A percentile compares a stretch with the other conserved stretches of the same genome.
Conservation (phyloP, 2,888 invertebrate genomes). For the Drosophila colorata region DNA sequence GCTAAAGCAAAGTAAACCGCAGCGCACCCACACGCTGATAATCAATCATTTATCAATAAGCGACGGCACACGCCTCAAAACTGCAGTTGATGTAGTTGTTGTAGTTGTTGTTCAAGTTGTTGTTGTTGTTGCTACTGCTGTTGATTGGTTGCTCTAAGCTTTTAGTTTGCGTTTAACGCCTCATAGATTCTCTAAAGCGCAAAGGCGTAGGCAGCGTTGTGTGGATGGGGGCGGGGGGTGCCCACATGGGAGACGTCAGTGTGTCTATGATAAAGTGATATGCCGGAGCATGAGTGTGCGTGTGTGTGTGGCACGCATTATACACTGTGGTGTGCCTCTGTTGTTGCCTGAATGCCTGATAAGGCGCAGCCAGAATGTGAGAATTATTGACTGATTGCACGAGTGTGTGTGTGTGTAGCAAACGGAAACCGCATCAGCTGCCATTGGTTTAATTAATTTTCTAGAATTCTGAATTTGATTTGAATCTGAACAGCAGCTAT, state of each 20-base stretch:
- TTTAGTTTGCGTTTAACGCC: slow-evolving; percentile 81
- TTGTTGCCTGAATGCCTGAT: slow-evolving; percentile 51
- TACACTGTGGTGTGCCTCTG: slow-evolving; percentile 48
- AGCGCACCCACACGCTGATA: slow-evolving; percentile 72
- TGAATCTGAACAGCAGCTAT: slow-evolving; percentile 59
- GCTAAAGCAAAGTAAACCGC: slow-evolving; percentile 72
- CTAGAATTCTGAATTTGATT: slow-evolving; percentile 67
- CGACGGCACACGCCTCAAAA: slow-evolving; percentile 70
- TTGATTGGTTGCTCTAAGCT: slow-evolving; percentile 66
- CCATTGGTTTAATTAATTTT: slow-evolving; percentile 78
- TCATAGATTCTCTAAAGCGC: slow-evolving; percentile 72
- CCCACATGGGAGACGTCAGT: slow-evolving; percentile 56
- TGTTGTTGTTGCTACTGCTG: slow-evolving; percentile 35
- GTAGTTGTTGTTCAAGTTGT: slow-evolving; percentile 9
- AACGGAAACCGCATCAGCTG: slow-evolving; percentile 55
- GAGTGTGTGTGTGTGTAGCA: slow-evolving; percentile 18
- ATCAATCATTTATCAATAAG: slow-evolving; percentile 79
- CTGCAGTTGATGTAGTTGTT: slow-evolving; percentile 42
- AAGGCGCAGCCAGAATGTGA: slow-evolving; percentile 45
- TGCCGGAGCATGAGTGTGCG: background rate
- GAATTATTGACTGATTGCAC: slow-evolving; percentile 29
- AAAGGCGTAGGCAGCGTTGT: slow-evolving; percentile 27
- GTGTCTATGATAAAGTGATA: slow-evolving; percentile 65
- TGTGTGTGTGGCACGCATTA: slow-evolving; percentile 57
- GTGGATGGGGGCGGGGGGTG: background rate